These are phyloP conservation scores for Strigamia maritima DNA, from an alignment of 2,888 invertebrate species.

Conservation along the genomic window DNA sequence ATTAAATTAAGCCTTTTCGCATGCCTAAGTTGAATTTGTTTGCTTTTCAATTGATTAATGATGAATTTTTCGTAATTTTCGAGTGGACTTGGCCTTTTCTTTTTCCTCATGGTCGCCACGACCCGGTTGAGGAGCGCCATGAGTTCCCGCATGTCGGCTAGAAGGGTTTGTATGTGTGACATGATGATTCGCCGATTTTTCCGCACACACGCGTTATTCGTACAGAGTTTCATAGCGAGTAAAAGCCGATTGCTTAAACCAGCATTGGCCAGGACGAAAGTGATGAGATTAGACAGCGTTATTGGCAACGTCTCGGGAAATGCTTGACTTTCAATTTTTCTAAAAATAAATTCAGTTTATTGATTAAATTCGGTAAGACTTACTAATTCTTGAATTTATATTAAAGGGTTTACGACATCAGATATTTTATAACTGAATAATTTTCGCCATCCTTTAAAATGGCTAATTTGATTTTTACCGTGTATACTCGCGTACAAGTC, in stretches of 20 bases:
- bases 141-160: background rate
- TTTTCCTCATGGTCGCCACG: background rate
- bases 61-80: background rate
- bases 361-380: background rate
- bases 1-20: background rate
- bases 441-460: too few relatives aligned
- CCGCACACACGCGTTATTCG: background rate
- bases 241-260: background rate
- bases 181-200: background rate
- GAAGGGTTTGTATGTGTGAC: background rate
- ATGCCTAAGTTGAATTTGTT: background rate
- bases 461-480: too few relatives aligned
- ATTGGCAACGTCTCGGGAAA: conserved; percentile 65
- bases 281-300: conserved; percentile 65
- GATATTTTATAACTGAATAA: too few relatives aligned
- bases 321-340: conserved; percentile 68
- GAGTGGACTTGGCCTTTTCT: background rate
- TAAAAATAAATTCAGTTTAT: conserved; percentile 46
- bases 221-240: background rate
- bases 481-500: too few relatives aligned
- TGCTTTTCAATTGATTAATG: background rate
- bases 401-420: too few relatives aligned
- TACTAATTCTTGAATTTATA: too few relatives aligned
- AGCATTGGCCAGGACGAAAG: conserved; percentile 67
- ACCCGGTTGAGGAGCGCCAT: background rate